Base-by-base conservation (phyloP, 2,888 invertebrate species). In the Campoplex capitator region DNA sequence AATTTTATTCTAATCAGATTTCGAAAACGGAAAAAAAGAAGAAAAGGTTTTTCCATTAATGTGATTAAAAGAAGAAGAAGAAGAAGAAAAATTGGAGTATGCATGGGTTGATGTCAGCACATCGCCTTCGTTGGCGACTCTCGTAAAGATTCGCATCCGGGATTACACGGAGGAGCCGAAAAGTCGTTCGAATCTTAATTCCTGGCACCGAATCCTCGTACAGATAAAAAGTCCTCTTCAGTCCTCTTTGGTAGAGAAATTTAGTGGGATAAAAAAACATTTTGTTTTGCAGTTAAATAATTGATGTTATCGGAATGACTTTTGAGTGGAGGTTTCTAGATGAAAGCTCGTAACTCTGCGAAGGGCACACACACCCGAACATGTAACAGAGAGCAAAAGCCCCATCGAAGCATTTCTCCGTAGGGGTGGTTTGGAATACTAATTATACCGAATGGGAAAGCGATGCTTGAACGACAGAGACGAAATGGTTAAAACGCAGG, bases 381-480 rank as follows among this genome's bases (percentile, higher is more conserved):
- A 6, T 16, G 32, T 62, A 4, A 32, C 7, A 62, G 9, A 1
- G 32, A n/a, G 32, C 6, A 32, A 62, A 32, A 62, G 7, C 32
- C 16, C 35, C 58, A 51, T 18, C 28, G 38, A 48, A 45, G 7
- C n/a, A 16, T 62, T 23, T 1, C 62, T 58, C 28, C 48, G 75
- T 32, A 48, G 35, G 62, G 35, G 45, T 67, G 38, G 56, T 51
- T 35, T 51, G 54, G 58, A 74, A 71, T 83, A 80, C 75, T 70
- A 84, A 84, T 80, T 84, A 67, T 75, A 58, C 88, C 85, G 81
- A 88, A 85, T 86, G 78, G 78, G 79, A 84, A 88, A 90, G 84
- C 70, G 68, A 85, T 75, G 85, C 78, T 79, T 89, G 88, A 89
- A 90, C 89, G 75, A 80, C 84, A 76, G 80, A 76, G 75, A 76